Conservation (phyloP, 2,113 vertebrate species). For the Spermophilus dauricus region DNA sequence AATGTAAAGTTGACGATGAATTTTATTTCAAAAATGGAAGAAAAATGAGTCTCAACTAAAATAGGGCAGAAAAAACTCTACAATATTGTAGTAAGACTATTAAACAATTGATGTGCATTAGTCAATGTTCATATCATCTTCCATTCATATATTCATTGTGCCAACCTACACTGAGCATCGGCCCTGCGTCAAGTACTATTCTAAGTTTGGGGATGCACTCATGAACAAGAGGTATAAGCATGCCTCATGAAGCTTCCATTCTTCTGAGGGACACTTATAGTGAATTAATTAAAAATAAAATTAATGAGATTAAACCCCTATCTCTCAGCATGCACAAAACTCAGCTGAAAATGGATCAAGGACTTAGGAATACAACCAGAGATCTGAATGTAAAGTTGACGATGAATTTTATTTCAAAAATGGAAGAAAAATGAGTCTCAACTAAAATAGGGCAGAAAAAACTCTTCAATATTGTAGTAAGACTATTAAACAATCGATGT, state of each 20-base stretch:
- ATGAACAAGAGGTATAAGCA: neutral
- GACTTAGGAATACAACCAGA: no score
- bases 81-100: neutral
- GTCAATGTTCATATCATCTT: neutral
- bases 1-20: neutral
- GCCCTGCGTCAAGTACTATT: neutral
- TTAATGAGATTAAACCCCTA: no score
- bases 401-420: conserved; percentile 12
- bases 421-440: neutral
- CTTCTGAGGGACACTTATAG: neutral
- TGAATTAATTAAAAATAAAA: neutral
- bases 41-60: neutral
- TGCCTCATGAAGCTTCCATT: neutral
- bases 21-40: neutral
- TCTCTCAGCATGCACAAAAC: no score
- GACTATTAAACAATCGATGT: neutral
- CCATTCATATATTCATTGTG: neutral
- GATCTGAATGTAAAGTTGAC: neutral
- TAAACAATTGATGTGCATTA: neutral
- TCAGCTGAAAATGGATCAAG: no score
- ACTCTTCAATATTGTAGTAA: neutral
- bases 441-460: neutral
- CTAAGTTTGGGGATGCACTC: neutral
- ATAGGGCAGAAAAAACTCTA: neutral
- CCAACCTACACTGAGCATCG: neutral